phyloP scores from a whole-genome alignment of 2,888 invertebrate genomes.

The Lepidochrysops patricia region DNA sequence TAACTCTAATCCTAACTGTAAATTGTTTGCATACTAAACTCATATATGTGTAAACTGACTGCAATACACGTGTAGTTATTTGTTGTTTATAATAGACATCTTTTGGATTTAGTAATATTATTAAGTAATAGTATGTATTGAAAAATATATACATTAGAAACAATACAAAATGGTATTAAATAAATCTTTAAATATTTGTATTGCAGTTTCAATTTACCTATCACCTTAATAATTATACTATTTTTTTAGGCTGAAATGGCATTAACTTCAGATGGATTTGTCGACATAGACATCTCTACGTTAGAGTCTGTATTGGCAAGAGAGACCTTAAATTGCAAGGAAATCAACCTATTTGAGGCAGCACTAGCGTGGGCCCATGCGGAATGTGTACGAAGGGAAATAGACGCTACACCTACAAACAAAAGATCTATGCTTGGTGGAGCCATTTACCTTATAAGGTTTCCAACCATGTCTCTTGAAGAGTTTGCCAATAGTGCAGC shows the following conservation, averaged over 20 bases:
- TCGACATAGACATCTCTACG: constrained; percentile 95
- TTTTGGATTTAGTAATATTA: constrained; percentile 47
- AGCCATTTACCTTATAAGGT: constrained; percentile 90
- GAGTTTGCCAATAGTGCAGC: constrained; percentile 95
- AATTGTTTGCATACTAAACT: constrained; percentile 14
- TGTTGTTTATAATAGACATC: constrained; percentile 32
- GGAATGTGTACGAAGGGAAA: constrained; percentile 88
- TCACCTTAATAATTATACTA: constrained; percentile 25
- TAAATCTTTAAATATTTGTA: constrained; percentile 68
- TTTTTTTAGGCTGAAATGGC: constrained; percentile 92
- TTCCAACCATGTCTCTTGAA: constrained; percentile 95
- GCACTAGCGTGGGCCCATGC: constrained; percentile 94
- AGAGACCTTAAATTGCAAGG: constrained; percentile 96
- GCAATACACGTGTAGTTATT: constrained; percentile 61
- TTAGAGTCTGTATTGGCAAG: constrained; percentile 92
- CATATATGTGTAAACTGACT: constrained; percentile 33
- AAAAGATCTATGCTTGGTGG: constrained; percentile 82
- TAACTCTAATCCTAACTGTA: constrained; percentile 26
- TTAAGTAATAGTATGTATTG: constrained; percentile 26
- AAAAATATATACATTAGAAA: constrained; percentile 21
- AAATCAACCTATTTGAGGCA: constrained; percentile 92
- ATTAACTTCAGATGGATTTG: constrained; percentile 94
- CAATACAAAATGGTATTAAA: constrained; percentile 44
- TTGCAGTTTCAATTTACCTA: constrained; percentile 70
- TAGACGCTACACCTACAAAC: constrained; percentile 87